Conservation (phyloP, 2,888 invertebrate genomes). For the Heliconius sara region DNA sequence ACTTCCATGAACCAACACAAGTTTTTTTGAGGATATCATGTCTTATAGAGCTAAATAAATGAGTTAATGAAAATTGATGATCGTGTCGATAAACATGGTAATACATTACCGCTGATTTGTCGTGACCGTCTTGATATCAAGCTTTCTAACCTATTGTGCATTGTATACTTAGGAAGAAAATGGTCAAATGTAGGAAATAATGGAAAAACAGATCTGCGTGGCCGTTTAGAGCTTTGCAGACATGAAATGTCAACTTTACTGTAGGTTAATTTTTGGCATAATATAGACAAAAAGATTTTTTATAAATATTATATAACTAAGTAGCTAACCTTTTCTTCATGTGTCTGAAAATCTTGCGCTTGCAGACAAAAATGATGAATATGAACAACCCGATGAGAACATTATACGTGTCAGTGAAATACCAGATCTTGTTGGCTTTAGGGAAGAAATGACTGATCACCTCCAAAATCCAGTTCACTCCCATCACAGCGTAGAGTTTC, state of each 20-base stretch:
- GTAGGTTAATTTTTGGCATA: not conserved
- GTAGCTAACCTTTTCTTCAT: constrained; percentile 83
- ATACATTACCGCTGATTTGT: not conserved
- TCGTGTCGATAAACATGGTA: not conserved
- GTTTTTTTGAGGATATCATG: not conserved
- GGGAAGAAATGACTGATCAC: constrained; percentile 85
- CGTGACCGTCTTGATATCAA: not conserved
- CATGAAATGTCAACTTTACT: not conserved
- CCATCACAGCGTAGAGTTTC: constrained; percentile 89
- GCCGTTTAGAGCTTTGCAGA: not conserved
- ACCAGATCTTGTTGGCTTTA: constrained; percentile 80
- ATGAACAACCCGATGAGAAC: constrained; percentile 88
- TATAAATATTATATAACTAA: not conserved
- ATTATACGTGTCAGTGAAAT: constrained; percentile 86
- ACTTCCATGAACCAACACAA: not conserved
- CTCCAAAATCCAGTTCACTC: constrained; percentile 90
- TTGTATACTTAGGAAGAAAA: not conserved
- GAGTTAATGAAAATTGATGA: not conserved
- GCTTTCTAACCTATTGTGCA: not conserved
- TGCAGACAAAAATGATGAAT: constrained; percentile 90
- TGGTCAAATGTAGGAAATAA: not conserved
- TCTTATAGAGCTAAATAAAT: not conserved
- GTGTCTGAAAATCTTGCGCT: constrained; percentile 85
- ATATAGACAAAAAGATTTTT: not conserved
- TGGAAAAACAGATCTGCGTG: not conserved